Percentiles rank a stretch among this genome's conserved stretches.
Evolutionary conservation across 2,888 invertebrate species (phyloP).

Genomic region (Drosophila acutilabella): DNA sequence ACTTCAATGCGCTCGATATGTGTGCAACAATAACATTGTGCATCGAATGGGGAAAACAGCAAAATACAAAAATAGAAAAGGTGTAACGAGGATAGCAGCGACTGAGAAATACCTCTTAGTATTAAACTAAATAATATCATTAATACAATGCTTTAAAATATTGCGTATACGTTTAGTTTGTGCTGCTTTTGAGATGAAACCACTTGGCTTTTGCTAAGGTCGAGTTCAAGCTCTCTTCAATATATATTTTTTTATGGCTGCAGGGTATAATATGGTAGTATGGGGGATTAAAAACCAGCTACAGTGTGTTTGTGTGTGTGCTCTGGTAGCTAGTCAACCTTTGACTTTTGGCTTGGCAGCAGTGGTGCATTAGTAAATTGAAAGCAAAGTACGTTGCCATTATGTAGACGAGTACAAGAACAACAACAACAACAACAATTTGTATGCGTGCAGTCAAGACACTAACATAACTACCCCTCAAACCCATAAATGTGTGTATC

Average conservation of each 20-base stretch:
- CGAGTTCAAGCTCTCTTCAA: neutral
- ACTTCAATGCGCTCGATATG: conserved; percentile 39
- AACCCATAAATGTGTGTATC: conserved; percentile 9
- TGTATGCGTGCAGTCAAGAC: conserved; percentile 57
- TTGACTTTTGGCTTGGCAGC: conserved; percentile 53
- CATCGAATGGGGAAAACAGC: conserved; percentile 11
- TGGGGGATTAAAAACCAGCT: conserved; percentile 37
- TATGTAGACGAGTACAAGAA: conserved; percentile 41
- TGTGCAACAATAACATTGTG: conserved; percentile 48
- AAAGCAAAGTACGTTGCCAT: conserved; percentile 65
- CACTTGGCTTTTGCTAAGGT: neutral
- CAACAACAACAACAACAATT: conserved; percentile 43
- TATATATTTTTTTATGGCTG: conserved; percentile 11
- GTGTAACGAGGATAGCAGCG: neutral
- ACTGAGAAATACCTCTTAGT: neutral
- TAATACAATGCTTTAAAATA: neutral
- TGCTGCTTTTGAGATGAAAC: neutral
- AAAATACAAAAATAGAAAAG: conserved; percentile 4
- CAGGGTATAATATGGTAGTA: conserved; percentile 1
- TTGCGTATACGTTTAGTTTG: neutral
- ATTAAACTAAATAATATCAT: neutral
- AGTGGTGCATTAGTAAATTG: conserved; percentile 76
- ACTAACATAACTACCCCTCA: conserved; percentile 59
- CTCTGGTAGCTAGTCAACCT: conserved; percentile 65
- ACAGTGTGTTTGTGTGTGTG: conserved; percentile 15